Conservation (phyloP, 2,888 invertebrate species). For the Amphipoea lucens region DNA sequence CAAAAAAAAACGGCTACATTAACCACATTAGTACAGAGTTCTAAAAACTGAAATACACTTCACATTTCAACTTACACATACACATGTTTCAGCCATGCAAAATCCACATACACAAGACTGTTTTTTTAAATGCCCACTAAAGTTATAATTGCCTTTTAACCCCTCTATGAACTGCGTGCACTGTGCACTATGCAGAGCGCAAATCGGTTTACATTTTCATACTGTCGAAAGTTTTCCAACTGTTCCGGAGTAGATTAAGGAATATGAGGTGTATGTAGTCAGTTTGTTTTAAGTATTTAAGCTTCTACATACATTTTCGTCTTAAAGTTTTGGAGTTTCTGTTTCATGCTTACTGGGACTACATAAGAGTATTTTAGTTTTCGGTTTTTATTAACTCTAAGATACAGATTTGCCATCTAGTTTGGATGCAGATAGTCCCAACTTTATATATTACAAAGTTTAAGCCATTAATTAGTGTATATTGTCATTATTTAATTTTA, state of each 20-base stretch:
- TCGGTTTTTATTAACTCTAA: background rate
- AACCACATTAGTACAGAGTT: slow-evolving; percentile 5
- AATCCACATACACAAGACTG: slow-evolving; percentile 56
- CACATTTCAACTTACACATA: slow-evolving; percentile 58
- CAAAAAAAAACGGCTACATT: background rate
- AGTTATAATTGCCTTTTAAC: slow-evolving; percentile 71
- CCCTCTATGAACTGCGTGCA: slow-evolving; percentile 32
- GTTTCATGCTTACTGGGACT: background rate
- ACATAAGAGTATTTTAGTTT: too few species aligned
- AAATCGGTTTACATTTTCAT: slow-evolving; percentile 43
- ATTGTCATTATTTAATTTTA: background rate
- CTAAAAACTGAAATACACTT: slow-evolving; percentile 35
- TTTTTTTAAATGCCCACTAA: slow-evolving; percentile 55
- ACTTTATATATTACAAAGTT: background rate
- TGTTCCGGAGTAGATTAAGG: slow-evolving; percentile 37
- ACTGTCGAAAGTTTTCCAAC: slow-evolving; percentile 37
- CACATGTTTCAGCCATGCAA: slow-evolving; percentile 44
- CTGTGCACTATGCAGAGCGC: slow-evolving; percentile 25
- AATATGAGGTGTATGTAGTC: slow-evolving; percentile 5
- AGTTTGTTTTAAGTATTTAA: slow-evolving; percentile 28
- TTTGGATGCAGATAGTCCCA: background rate
- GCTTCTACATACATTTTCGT: background rate
- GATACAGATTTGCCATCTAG: background rate
- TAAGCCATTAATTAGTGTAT: background rate
- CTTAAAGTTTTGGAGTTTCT: background rate